Evolutionary conservation across 2,888 invertebrate species (phyloP), one percentile per base, ranked within the genome.

Genomic region (Drepanosiphum platanoidis): DNA sequence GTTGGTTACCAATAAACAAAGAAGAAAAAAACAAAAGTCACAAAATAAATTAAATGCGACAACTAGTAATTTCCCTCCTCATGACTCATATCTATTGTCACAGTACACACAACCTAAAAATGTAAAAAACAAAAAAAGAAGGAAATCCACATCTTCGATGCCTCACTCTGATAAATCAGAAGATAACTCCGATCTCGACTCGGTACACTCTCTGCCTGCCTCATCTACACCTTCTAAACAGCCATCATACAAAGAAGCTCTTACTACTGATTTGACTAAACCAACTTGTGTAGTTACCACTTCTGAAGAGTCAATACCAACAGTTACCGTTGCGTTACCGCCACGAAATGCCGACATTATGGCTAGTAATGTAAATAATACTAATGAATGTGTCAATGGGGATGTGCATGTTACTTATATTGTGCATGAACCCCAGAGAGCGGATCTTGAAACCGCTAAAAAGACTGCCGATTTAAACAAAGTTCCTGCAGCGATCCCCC

Each of bases 121-220:
- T 77, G 77, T 77, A 58, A 82, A 86, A 78, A 86, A 78, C 30
- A 86, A 84, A 75, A 87, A 87, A 81, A 74, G 87, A 70, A 91
- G 93, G 88, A 94, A 93, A 90, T 94, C 93, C n/a, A 94, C 95
- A 34, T 93, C 93, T 87, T 94, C 94, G 80, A 93, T 94, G 90
- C 95, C 96, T 83, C 95, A 95, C 87, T 90, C 90, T 88, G 96
- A 96, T 89, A 95, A 95, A 90, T 94, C 94, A 87, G 95, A 95
- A 89, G 95, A 95, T 88, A 95, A 94, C 89, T 90, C 90, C 80
- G 95, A 95, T 90, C 92, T 94, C 88, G 96, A 96, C 89, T 95
- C 95, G 27, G 95, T 95, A 88, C 95, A 95, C 90, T 96, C 96
- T 88, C 91, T 95, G 89, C 95, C 95, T 39, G 93, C 94, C 11